Evolutionary conservation across 2,113 vertebrate species (phyloP).

Genomic region (Lophotis ruficrista): DNA sequence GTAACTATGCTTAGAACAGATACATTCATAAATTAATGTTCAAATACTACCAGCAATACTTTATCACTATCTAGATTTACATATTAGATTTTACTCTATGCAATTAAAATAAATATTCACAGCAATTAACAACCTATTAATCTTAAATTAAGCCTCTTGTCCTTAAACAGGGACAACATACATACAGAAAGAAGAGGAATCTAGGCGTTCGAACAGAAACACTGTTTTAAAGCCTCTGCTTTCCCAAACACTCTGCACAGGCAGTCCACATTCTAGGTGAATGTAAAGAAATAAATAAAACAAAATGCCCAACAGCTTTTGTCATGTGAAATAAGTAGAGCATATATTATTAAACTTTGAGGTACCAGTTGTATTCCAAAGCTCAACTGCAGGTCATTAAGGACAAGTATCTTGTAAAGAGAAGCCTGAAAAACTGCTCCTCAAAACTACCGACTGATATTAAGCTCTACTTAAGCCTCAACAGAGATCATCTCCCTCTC

Average conservation of each 20-base stretch:
- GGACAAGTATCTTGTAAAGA: not conserved
- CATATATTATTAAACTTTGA: not conserved
- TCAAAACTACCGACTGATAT: accelerated
- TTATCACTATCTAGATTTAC: not conserved
- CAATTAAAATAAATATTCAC: not conserved
- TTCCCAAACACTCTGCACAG: not conserved
- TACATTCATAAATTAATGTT: not conserved
- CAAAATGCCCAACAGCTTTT: not conserved
- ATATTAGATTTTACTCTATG: not conserved
- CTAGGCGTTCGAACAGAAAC: not conserved
- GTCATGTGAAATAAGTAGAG: not conserved
- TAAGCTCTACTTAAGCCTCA: not conserved
- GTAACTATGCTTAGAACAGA: not conserved
- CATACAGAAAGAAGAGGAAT: not conserved
- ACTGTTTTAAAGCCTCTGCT: not conserved
- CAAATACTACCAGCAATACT: not conserved
- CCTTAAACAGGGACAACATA: not conserved
- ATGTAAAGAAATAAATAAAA: not conserved
- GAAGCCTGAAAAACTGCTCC: not conserved
- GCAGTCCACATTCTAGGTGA: not conserved
- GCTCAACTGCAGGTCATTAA: not conserved
- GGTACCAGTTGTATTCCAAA: not conserved
- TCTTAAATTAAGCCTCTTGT: not conserved
- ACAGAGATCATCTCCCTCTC: not conserved
- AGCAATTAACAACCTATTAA: not conserved